phyloP scores from a whole-genome alignment of 1,140 invertebrate species.

The Apis dorsata region DNA sequence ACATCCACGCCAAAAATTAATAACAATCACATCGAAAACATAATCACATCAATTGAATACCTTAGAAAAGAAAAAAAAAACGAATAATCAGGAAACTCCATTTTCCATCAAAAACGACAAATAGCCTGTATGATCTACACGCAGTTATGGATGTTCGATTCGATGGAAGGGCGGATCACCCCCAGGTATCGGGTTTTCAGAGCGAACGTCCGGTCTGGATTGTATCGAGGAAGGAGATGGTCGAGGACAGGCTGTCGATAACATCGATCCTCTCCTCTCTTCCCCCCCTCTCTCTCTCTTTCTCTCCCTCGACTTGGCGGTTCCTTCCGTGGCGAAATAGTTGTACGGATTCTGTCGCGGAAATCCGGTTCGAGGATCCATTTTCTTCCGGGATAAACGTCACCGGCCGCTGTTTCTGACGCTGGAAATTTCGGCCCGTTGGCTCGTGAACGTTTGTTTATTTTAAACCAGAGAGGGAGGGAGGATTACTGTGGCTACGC shows the following conservation, averaged over 20 bases:
- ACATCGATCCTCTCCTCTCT: constrained; percentile 28
- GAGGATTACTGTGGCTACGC: constrained; percentile 8
- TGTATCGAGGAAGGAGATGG: constrained; percentile 18
- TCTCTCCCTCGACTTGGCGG: constrained; percentile 29
- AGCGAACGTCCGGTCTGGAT: constrained; percentile 40
- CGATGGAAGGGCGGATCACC: constrained; percentile 18
- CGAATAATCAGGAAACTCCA: background rate
- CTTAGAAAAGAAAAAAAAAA: no score
- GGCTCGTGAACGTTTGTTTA: constrained; percentile 33
- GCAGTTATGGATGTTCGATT: background rate
- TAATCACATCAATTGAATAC: no score
- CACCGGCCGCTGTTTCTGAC: constrained; percentile 12
- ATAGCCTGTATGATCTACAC: no score
- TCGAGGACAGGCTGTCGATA: constrained; percentile 50
- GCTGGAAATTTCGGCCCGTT: constrained; percentile 27
- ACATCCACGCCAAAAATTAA: no score
- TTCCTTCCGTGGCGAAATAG: constrained; percentile 45
- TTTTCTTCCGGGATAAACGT: constrained; percentile 52
- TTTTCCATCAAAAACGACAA: no score
- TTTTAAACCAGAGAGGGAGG: constrained; percentile 12
- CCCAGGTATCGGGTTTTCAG: constrained; percentile 31
- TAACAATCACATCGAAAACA: no score
- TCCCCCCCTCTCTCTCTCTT: no score
- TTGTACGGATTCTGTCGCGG: constrained; percentile 37
- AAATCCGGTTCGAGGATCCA: constrained; percentile 41